Base-by-base conservation (phyloP, 2,797 vertebrate genomes). In the Chrosomus eos region DNA sequence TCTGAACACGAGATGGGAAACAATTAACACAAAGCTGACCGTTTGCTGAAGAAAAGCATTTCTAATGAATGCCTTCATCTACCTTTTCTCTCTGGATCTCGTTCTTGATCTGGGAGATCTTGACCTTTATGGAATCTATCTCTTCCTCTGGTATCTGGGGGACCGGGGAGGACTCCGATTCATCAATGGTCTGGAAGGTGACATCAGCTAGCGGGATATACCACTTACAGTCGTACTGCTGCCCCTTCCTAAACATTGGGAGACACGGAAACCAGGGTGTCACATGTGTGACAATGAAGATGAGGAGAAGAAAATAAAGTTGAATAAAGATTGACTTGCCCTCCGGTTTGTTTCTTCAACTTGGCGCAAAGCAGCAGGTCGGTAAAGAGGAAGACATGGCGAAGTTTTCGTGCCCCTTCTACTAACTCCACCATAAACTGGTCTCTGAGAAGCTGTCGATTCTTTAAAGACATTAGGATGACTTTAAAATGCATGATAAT, bases 361-460 rank as follows among this genome's bases (percentile, higher is more conserved):
- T 99, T 99, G 93, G 98, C 96, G 43, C 98, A 99, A 66, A 99
- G 96, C 89, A 99, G 96, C 90, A 99, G 94, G 89, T 99, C 98
- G 0, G 96, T 97, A 90, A 99, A 99, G 84, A 99, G 97, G 90
- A 99, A 99, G 89, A 99, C 95, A 0, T 99, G 98, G 0, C 98
- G 96, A 7, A 99, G 96, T 86, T 99, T 99, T 89, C 98, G 96
- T 82, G 97, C 94, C 23, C 98, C 98, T 89, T 99, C 98, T 66
- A 99, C 97, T 92, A 99, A 89, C 92, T 99, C 98, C 92, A 99
- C 98, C 97, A 99, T 97, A 94, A 99, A 99, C 85, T 97, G 96
- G 95, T 99, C 98, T 93, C 95, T 98, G 91, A 99, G 94, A 83
- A 99, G 96, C 95, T 99, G 98, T 43, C 98, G 97, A 91, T 96